Evolutionary conservation across 2,113 vertebrate species (phyloP), one percentile per base, ranked within the genome.

Genomic region (Anser brachyrhynchus): DNA sequence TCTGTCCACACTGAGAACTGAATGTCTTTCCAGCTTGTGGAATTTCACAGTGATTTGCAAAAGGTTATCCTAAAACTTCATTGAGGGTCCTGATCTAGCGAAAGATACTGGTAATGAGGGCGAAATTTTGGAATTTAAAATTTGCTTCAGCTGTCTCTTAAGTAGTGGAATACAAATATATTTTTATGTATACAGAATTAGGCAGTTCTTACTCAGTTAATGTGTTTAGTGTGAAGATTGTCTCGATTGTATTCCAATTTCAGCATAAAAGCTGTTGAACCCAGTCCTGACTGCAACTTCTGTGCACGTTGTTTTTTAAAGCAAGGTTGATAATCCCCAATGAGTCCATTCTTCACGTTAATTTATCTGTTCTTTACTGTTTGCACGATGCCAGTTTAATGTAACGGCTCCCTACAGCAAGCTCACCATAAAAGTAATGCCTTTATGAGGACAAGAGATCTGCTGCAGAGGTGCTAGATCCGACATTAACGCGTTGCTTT

Each of bases 381-480:
- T 65, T 84, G 44, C 18, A 31, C 46, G 67, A 29, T 23, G 35
- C 8, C 51, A 44, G 13, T 74, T 80, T 78, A 67, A 84, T 44
- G 37, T 9, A 87, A 29, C 17, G 29, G 69, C 70, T 71, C 31
- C 35, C 13, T 17, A 55, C 11, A 75, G 25, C 39, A 87, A 43
- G 35, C 23, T 91, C 6, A 43, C 52, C 6, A 33, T 72, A 46
- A 51, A 72, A 69, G 13, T 64, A 51, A 3, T 5, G 17, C 16
- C 54, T 20, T 41, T 74, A 15, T 86, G 54, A 88, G 57, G 18
- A 54, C 23, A 78, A 33, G 57, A 91, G 81, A 71, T 39, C 28
- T 29, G 49, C 39, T 0, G 0, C 16, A 37, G 46, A 65, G 4
- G 76, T 79, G 35, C 28, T 49, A 16, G 5, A 28, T 79, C 43